Percentiles rank a stretch among this genome's conserved stretches.
Conservation (phyloP, 92 coral and sea anemone species). For the Porites lobata region DNA sequence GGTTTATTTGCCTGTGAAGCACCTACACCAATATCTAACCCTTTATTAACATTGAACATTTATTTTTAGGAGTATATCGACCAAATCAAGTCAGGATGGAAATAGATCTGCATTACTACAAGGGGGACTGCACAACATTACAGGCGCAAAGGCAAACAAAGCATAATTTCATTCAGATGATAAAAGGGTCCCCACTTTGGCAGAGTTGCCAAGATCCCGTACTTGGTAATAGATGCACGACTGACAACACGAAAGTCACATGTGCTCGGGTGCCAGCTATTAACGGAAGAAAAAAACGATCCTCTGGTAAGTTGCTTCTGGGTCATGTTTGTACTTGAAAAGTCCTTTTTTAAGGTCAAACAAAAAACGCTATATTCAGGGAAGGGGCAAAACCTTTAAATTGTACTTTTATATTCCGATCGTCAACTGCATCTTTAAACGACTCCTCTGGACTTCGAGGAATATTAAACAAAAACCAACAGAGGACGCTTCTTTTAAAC, state of each 20-base stretch:
- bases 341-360: too few relatives aligned
- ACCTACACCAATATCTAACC: not conserved
- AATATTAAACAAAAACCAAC: too few relatives aligned
- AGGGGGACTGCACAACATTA: slow-evolving; percentile 59
- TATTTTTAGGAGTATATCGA: slow-evolving; percentile 25
- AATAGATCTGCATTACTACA: slow-evolving; percentile 47
- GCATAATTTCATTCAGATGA: slow-evolving; percentile 48
- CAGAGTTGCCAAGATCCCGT: slow-evolving; percentile 35
- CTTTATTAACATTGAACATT: not conserved
- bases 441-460: too few relatives aligned
- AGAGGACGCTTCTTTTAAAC: too few relatives aligned
- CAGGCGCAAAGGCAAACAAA: slow-evolving; percentile 59
- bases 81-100: slow-evolving; percentile 58
- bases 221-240: slow-evolving; percentile 52
- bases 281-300: not conserved
- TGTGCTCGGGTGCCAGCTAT: slow-evolving; percentile 28
- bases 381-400: too few relatives aligned
- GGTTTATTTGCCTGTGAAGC: not conserved
- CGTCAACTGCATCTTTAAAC: too few relatives aligned
- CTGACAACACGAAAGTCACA: slow-evolving; percentile 64
- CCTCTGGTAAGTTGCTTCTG: not conserved
- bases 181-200: slow-evolving; percentile 40
- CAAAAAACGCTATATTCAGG: too few relatives aligned
- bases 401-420: too few relatives aligned
- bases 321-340: too few relatives aligned